Base-by-base conservation (phyloP, 2,113 vertebrate genomes). In the Butorides virescens region DNA sequence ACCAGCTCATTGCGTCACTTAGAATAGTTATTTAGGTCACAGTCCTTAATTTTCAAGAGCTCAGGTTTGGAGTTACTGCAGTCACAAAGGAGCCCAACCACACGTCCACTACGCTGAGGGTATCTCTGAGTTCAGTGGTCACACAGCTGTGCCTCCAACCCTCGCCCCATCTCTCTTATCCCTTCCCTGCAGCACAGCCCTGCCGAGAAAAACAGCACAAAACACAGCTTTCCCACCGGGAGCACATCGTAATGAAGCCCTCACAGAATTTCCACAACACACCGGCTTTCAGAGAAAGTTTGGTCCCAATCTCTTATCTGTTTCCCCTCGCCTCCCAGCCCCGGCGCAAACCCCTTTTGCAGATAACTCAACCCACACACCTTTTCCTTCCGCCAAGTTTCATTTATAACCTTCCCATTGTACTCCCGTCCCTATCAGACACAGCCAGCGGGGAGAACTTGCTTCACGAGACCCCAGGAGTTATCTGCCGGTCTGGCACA, bases 71-170 rank as follows among this genome's bases (percentile, higher is more conserved):
- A 1, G 9, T 44, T 39, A 37, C 7, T 22, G 27, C 26, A 23
- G 61, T 2, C 4, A 74, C 21, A 36, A 44, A 66, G 52, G 25
- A 80, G 32, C 32, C 53, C 37, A 82, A 36, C 13, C 36, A 44
- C 1, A 0, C 1, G 7, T 36, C 12, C 15, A 5, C 44, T 37
- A 15, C 2, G 0, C 36, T 23, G 61, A 50, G 44, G 16, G 34
- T 15, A 49, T 7, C 25, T 50, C 26, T 1, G 1, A 56, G 56
- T 50, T 23, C 36, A 32, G 21, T 18, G 36, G 26, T 63, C 25
- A 63, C 26, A 18, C 14, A 71, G 58, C 56, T 71, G 26, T 37
- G 49, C 72, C 42, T 20, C 26, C 73, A 68, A 32, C 30, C 42
- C 32, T 65, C 65, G 23, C 36, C 36, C 30, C 56, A 36, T 55